These are phyloP conservation scores for Plusia festucae DNA, from an alignment of 2,888 invertebrate genomes.

Conservation along the genomic window DNA sequence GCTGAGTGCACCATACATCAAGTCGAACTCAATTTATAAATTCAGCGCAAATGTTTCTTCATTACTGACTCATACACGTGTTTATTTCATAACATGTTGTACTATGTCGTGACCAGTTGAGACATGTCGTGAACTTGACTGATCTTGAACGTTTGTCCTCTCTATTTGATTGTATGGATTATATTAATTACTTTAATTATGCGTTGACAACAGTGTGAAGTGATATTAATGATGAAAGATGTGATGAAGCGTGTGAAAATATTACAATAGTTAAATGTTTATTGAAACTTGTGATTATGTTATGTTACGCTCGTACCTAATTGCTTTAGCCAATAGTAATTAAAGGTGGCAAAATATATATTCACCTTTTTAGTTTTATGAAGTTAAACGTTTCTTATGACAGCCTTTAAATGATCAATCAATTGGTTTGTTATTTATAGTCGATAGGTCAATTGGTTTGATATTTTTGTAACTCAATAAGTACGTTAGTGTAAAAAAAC, in stretches of 20 bases:
- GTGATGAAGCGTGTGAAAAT: slow-evolving; percentile 66
- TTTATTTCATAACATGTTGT: slow-evolving; percentile 78
- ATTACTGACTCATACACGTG: slow-evolving; percentile 75
- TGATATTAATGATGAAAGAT: slow-evolving; percentile 63
- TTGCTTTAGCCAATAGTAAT: not conserved
- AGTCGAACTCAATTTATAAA: slow-evolving; percentile 69
- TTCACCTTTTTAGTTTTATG: not conserved
- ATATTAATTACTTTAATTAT: slow-evolving; percentile 78
- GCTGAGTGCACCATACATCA: slow-evolving; percentile 38
- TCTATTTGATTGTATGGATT: slow-evolving; percentile 76
- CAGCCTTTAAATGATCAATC: not conserved
- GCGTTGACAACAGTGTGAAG: slow-evolving; percentile 67
- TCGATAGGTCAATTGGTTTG: not conserved
- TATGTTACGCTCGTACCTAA: not conserved
- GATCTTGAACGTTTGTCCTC: slow-evolving; percentile 76
- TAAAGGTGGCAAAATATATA: not conserved
- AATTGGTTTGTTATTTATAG: not conserved
- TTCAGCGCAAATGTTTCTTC: slow-evolving; percentile 74
- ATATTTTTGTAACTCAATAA: not conserved
- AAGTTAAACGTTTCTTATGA: not conserved
- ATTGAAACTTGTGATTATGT: not conserved
- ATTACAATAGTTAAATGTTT: slow-evolving; percentile 19
- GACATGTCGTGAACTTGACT: slow-evolving; percentile 84
- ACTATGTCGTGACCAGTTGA: slow-evolving; percentile 83
- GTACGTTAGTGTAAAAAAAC: no score